Conservation (phyloP, 1,140 invertebrate genomes). For the Drosophila malerkotliana region DNA sequence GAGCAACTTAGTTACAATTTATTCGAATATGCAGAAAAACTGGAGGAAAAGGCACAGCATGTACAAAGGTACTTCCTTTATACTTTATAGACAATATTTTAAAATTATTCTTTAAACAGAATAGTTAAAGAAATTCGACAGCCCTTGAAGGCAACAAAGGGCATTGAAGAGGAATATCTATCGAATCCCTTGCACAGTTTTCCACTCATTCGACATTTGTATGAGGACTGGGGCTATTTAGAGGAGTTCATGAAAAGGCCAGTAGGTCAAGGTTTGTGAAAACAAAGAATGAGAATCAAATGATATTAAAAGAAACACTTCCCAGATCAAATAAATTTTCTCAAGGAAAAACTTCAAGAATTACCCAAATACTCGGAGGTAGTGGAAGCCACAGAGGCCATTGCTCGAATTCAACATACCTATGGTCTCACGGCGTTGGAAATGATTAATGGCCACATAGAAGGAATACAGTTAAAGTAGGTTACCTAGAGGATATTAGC, state of each 20-base stretch:
- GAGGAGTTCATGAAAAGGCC: conserved; percentile 14
- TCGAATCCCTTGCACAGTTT: conserved; percentile 58
- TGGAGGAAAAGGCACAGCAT: conserved; percentile 15
- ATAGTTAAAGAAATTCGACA: conserved; percentile 13
- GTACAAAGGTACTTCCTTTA: conserved; percentile 23
- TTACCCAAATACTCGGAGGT: conserved; percentile 94
- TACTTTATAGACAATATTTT: not conserved
- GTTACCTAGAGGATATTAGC: not conserved
- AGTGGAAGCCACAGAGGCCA: conserved; percentile 94
- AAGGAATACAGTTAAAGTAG: conserved; percentile 92
- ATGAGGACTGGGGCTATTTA: conserved; percentile 41
- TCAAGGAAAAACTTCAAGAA: conserved; percentile 88
- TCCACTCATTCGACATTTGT: conserved; percentile 49
- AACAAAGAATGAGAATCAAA: too few relatives aligned
- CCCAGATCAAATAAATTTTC: conserved; percentile 86
- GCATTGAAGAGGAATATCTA: conserved; percentile 47
- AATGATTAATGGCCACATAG: conserved; percentile 93
- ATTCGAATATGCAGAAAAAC: conserved; percentile 6
- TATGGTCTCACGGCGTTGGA: conserved; percentile 94
- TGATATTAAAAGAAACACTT: not conserved
- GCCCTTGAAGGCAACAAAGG: conserved; percentile 13
- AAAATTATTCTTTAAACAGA: conserved; percentile 1
- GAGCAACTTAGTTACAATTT: conserved; percentile 27
- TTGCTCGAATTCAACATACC: conserved; percentile 96
- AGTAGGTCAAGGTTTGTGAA: conserved; percentile 84